phyloP scores from a whole-genome alignment of 2,113 vertebrate species.

The Sinocyclocheilus rhinocerous region DNA sequence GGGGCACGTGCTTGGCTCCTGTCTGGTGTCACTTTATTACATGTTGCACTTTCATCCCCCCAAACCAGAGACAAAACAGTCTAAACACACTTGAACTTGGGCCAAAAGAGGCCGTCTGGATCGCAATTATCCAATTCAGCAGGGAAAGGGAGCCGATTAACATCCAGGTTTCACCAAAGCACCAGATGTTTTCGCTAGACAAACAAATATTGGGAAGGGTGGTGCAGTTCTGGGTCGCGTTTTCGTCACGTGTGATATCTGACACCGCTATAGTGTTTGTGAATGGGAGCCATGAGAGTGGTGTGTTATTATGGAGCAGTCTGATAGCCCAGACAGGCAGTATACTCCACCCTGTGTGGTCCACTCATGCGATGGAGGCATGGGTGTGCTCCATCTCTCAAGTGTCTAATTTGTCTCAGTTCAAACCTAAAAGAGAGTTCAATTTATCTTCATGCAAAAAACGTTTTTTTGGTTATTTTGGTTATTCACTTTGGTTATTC shows the following conservation, averaged over 20 bases:
- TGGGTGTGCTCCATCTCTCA: slow-evolving; percentile 21
- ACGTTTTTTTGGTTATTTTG: neutral
- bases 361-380: neutral
- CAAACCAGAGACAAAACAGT: slow-evolving; percentile 44
- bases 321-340: slow-evolving; percentile 27
- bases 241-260: slow-evolving; percentile 29
- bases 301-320: slow-evolving; percentile 18
- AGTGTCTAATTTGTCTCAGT: slow-evolving; percentile 4
- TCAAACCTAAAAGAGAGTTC: neutral
- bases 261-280: slow-evolving; percentile 28
- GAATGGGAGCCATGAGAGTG: slow-evolving; percentile 4
- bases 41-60: slow-evolving; percentile 41
- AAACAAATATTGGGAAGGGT: slow-evolving; percentile 45
- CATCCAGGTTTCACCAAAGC: slow-evolving; percentile 55
- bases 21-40: slow-evolving; percentile 51
- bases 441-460: slow-evolving; percentile 8
- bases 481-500: neutral
- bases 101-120: slow-evolving; percentile 54
- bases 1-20: slow-evolving; percentile 33
- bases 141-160: slow-evolving; percentile 38
- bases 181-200: slow-evolving; percentile 58
- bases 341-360: slow-evolving; percentile 50
- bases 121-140: slow-evolving; percentile 59
- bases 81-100: slow-evolving; percentile 51
- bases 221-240: slow-evolving; percentile 10